Percentiles rank a stretch among this genome's conserved stretches.
phyloP scores from a whole-genome alignment of 2,113 vertebrate species.

The Atractosteus spatula region DNA sequence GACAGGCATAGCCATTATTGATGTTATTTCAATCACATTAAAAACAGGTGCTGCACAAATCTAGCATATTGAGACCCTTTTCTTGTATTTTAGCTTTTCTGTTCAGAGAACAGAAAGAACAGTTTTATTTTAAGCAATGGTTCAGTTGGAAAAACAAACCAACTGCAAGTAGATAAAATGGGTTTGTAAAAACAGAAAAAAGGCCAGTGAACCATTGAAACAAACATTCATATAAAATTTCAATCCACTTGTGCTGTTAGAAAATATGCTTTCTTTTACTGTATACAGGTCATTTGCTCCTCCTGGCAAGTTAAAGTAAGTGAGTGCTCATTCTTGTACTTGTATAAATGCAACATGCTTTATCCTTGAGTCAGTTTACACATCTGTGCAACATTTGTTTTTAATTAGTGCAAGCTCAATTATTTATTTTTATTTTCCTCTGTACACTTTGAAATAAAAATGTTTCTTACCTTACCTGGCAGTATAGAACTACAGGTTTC shows the following conservation, averaged over 20 bases:
- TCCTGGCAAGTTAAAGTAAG: not conserved
- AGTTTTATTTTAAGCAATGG: not conserved
- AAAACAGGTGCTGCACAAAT: too few species aligned
- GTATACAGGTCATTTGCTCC: slow-evolving; percentile 6
- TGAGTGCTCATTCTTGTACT: not conserved
- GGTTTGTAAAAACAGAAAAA: not conserved
- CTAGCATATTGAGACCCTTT: too few species aligned
- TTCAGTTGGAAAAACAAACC: slow-evolving; percentile 11
- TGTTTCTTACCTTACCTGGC: too few species aligned
- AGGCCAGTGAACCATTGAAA: not conserved
- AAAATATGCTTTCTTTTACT: not conserved
- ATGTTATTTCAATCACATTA: too few species aligned
- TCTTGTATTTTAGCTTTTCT: too few species aligned
- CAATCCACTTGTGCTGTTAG: not conserved
- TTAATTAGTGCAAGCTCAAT: too few species aligned
- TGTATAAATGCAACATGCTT: not conserved
- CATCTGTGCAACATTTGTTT: not conserved
- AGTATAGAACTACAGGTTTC: too few species aligned
- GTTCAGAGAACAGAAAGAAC: not conserved
- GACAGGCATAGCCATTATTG: too few species aligned
- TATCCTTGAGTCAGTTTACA: too few species aligned
- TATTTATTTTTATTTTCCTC: too few species aligned
- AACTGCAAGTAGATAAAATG: not conserved
- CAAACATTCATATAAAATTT: not conserved
- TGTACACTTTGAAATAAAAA: too few species aligned